Evolutionary conservation across 2,113 vertebrate genomes (phyloP).

Genomic region (Fregetta grallaria): DNA sequence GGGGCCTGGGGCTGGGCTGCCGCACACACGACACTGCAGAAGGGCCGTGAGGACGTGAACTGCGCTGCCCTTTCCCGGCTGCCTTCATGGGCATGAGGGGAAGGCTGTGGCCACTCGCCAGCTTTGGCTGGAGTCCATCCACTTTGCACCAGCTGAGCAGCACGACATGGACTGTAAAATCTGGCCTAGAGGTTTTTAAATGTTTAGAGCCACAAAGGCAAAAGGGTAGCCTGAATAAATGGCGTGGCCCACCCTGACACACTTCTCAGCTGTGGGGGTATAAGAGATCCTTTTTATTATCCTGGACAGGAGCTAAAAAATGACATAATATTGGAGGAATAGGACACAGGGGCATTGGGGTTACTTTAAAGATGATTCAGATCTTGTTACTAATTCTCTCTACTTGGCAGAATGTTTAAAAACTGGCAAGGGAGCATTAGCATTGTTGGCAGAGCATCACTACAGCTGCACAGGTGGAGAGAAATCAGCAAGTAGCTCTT

Average conservation of each 20-base stretch:
- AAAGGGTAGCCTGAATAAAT: constrained; percentile 2
- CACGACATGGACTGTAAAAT: background rate
- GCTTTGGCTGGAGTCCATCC: constrained; percentile 13
- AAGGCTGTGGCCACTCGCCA: background rate
- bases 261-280: background rate
- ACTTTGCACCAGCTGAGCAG: constrained; percentile 33
- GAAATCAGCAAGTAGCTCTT: background rate
- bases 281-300: constrained; percentile 20
- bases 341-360: constrained; percentile 2
- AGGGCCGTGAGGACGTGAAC: fast-evolving
- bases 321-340: constrained; percentile 24
- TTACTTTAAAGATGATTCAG: constrained; percentile 49
- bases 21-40: fast-evolving
- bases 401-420: constrained; percentile 53
- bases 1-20: background rate
- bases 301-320: constrained; percentile 34
- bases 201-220: background rate
- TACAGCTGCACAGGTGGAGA: constrained; percentile 34
- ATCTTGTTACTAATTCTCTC: constrained; percentile 58
- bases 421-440: constrained; percentile 44
- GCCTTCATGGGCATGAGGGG: fast-evolving
- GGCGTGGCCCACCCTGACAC: background rate
- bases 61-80: background rate
- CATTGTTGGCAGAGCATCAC: background rate
- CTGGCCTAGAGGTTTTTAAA: constrained; percentile 32